A percentile compares a stretch with the other conserved stretches of the same genome.
Conservation (phyloP, 2,888 invertebrate species). For the Ophion slaviceki region DNA sequence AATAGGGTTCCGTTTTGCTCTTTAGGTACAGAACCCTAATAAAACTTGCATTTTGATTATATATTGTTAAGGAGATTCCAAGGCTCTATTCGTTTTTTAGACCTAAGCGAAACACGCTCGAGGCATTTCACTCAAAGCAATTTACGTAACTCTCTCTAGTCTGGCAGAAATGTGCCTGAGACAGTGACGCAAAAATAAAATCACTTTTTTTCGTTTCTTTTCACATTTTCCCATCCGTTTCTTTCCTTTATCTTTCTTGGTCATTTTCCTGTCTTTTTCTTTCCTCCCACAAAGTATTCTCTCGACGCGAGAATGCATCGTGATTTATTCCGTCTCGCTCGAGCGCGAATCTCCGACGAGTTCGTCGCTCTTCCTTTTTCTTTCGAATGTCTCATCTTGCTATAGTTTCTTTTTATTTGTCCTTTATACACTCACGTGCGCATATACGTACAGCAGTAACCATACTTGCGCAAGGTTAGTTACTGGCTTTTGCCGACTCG, state of each 20-base stretch:
- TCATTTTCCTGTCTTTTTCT: not conserved
- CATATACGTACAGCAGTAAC: not conserved
- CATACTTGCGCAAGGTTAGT: slow-evolving; percentile 54
- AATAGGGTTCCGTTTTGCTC: too few relatives aligned
- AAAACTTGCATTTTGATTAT: too few relatives aligned
- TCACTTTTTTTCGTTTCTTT: not conserved
- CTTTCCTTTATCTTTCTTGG: not conserved
- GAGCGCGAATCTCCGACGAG: slow-evolving; percentile 49
- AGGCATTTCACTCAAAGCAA: slow-evolving; percentile 26
- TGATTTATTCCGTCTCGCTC: slow-evolving; percentile 47
- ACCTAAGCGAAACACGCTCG: slow-evolving; percentile 21
- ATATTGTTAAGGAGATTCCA: not conserved
- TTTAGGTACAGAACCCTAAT: too few relatives aligned
- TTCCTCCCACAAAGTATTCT: slow-evolving; percentile 6
- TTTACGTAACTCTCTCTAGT: slow-evolving; percentile 41
- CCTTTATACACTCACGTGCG: not conserved
- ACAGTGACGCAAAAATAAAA: slow-evolving; percentile 41
- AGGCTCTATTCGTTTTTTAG: not conserved
- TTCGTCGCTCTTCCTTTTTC: slow-evolving; percentile 24
- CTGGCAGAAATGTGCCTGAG: slow-evolving; percentile 13
- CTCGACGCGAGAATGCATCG: slow-evolving; percentile 33
- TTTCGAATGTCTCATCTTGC: slow-evolving; percentile 7
- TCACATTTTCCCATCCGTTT: slow-evolving; percentile 5
- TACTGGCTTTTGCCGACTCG: slow-evolving; percentile 29
- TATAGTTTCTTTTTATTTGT: slow-evolving; percentile 1